A percentile compares a stretch with the other conserved stretches of the same genome.
Conservation (phyloP, 2,113 vertebrate genomes). For the Eulemur rufifrons region DNA sequence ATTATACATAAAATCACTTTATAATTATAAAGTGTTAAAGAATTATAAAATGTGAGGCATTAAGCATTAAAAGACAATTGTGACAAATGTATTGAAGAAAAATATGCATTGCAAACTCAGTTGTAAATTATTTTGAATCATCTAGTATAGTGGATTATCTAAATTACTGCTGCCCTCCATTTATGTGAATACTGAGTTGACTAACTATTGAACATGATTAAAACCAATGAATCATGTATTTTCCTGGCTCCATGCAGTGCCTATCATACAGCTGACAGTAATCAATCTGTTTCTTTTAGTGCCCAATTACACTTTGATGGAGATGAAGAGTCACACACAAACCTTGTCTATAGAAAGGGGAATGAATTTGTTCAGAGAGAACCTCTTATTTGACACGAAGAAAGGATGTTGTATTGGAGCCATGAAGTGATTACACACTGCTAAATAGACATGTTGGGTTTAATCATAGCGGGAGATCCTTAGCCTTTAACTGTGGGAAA, state of each 20-base stretch:
- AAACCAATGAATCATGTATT: conserved; percentile 47
- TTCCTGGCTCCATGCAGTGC: not conserved
- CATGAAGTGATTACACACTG: not conserved
- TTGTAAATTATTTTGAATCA: not conserved
- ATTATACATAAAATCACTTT: not conserved
- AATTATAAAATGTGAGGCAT: not conserved
- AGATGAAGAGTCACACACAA: conserved; percentile 32
- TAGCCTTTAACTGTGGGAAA: not conserved
- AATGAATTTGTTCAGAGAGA: conserved; percentile 46
- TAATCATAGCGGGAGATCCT: not conserved
- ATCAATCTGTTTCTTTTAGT: conserved; percentile 47
- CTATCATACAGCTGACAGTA: not conserved
- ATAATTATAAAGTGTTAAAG: not conserved
- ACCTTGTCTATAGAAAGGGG: not conserved
- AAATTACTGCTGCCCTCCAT: not conserved
- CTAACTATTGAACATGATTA: conserved; percentile 36
- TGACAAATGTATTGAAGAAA: not conserved
- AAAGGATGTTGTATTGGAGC: not conserved
- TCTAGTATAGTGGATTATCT: not conserved
- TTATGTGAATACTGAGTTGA: conserved; percentile 2
- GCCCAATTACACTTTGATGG: conserved; percentile 34
- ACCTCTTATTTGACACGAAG: not conserved
- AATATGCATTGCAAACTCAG: not conserved
- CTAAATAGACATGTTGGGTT: not conserved
- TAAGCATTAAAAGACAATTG: not conserved